Base-by-base conservation (phyloP, 2,888 invertebrate genomes). In the Stratiomys singularior region DNA sequence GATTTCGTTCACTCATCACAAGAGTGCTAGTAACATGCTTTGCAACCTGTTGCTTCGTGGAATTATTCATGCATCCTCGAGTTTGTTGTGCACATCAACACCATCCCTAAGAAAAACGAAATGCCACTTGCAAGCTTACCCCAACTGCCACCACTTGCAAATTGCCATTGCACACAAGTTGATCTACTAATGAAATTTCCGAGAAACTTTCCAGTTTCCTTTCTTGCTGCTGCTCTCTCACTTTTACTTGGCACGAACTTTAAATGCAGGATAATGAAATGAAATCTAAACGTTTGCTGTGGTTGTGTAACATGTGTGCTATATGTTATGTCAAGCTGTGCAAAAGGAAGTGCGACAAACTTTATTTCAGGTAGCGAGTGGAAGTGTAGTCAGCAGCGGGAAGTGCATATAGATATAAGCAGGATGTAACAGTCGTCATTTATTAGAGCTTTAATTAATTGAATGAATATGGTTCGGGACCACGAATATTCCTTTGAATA, bases 91-190 rank as follows among this genome's bases (percentile, higher is more conserved):
- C 58, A 23, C 23, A 9, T 60, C 25, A 18, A 18, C 52, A 52
- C 52, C 18, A 52, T 13, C 58, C 58, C 23, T 25, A 25, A 18
- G 58, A 60, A 37, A 37, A 37, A 37, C 9, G 37, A 37, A 37
- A 18, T 25, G 25, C 37, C 5, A 37, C 58, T n/a, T 60, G 18
- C 58, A 21, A 37, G 46, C 69, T 69, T 46, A 25, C 69, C 47
- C n/a, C 46, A 69, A 46, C 30, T 69, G 23, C 60, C 37, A 37
- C 74, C 37, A 58, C 74, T 74, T 74, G 74, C 74, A 74, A 74
- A 74, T 74, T 74, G 58, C 25, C 28, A 74, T 37, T 74, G 72
- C 56, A 72, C 72, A 74, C 74, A 74, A 58, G 37, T 74, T 37
- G 74, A 13, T 25, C 60, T 28, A 74, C 74, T 37, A 74, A 74